These are phyloP conservation scores for Saccostrea glomerata DNA, from an alignment of 1,140 invertebrate species.

Conservation along the genomic window DNA sequence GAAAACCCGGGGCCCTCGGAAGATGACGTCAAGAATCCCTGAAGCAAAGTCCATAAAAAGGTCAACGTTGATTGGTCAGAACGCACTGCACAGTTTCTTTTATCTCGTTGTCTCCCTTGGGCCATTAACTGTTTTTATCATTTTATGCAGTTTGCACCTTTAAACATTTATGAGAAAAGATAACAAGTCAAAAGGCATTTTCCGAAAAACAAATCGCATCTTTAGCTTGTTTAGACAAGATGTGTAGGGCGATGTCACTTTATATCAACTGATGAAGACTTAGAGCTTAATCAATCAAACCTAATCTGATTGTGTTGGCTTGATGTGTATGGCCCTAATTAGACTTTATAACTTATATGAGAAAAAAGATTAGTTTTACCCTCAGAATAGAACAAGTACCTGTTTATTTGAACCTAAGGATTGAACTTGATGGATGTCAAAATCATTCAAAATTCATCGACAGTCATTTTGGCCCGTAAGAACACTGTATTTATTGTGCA, in stretches of 20 bases:
- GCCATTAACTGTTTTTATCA: neutral
- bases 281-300: neutral
- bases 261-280: neutral
- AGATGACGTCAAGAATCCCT: neutral
- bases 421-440: too few relatives aligned
- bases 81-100: neutral
- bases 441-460: too few relatives aligned
- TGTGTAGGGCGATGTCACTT: neutral
- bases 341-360: neutral
- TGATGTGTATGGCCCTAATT: neutral
- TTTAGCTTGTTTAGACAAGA: neutral
- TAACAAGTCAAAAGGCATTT: neutral
- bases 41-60: neutral
- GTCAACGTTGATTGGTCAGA: neutral
- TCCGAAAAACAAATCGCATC: neutral
- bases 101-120: neutral
- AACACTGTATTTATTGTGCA: too few relatives aligned
- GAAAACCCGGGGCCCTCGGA: neutral
- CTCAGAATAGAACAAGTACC: neutral
- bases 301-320: neutral
- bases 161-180: neutral
- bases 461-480: too few relatives aligned
- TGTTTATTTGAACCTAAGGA: too few relatives aligned
- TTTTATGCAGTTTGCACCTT: neutral
- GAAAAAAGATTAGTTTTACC: neutral